Base-by-base conservation (phyloP, 2,888 invertebrate genomes). In the Serrognathus titanus region DNA sequence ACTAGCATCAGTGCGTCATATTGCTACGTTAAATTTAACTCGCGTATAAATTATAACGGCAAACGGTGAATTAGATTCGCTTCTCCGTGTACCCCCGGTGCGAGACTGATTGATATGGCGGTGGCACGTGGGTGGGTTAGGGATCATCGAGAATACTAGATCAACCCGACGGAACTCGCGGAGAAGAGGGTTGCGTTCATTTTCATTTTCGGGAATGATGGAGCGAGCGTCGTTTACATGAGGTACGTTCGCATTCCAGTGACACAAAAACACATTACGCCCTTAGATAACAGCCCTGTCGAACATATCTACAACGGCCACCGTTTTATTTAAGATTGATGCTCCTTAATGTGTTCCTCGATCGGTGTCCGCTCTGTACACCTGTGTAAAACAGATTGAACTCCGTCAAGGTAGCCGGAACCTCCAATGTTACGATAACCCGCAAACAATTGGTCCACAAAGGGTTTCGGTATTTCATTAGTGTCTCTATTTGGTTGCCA, bases 401-500 rank as follows among this genome's bases (percentile, higher is more conserved):
- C 53, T 48, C 48, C 47, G 40, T 37, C 48, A 35, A 39, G 38
- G 12, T 31, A 48, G 13, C 48, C 40, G 9, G 51, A 51, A 20
- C 24, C 41, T 48, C 16, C 13, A 53, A 48, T 53, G 53, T 48
- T 53, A 48, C 20, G 53, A 48, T 48, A 41, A 53, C 53, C 53
- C 20, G 53, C 47, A 48, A 12, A 13, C 51, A 48, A 50, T 50
- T 37, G 45, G 24, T 46, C 39, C 38, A 53, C 53, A 53, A 53
- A 41, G 48, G 39, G 41, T 53, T 53, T 53, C 37, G 48, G 53
- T 46, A 56, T 51, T 56, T 56, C 41, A 56, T 51, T 51, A 51
- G 56, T 51, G 47, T 51, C 56, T 56, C 41, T 56, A 56, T 65
- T 61, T 60, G 63, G 65, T 65, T 66, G 63, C 64, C 63, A 56